These are phyloP conservation scores for Phenganax stokvisi DNA, from an alignment of 92 coral and sea anemone genomes.

Conservation along the genomic window DNA sequence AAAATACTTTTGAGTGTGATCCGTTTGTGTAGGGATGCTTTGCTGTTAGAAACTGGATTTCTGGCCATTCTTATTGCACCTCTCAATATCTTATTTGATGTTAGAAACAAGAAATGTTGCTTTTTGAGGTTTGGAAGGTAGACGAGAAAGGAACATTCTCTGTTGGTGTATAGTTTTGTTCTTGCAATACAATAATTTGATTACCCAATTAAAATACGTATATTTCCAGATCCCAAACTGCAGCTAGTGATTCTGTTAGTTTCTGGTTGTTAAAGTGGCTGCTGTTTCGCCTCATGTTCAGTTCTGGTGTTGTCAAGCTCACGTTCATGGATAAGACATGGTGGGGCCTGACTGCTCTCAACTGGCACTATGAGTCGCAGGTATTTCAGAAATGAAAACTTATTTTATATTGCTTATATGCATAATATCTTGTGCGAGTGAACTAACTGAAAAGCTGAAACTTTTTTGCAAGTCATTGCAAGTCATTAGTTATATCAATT, in stretches of 20 bases:
- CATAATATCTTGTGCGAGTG: no score
- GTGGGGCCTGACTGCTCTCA: slow-evolving; percentile 88
- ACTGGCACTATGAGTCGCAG: slow-evolving; percentile 98
- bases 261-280: slow-evolving; percentile 95
- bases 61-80: slow-evolving; percentile 82
- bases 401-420: no score
- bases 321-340: slow-evolving; percentile 73
- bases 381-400: slow-evolving; percentile 30
- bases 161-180: neutral
- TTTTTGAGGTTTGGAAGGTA: slow-evolving; percentile 16
- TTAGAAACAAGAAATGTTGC: slow-evolving; percentile 41
- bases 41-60: slow-evolving; percentile 84
- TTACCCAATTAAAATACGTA: neutral
- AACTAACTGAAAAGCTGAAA: neutral
- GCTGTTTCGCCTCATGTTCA: slow-evolving; percentile 91
- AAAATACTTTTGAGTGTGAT: neutral
- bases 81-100: slow-evolving; percentile 59
- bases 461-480: neutral
- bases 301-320: slow-evolving; percentile 88
- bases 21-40: slow-evolving; percentile 65
- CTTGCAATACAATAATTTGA: neutral
- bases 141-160: neutral
- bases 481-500: neutral
- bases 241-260: slow-evolving; percentile 63
- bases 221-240: slow-evolving; percentile 50